Evolutionary conservation across 2,797 vertebrate genomes (phyloP), one percentile per base, ranked within the genome.

Genomic region (Gymnothorax reevesii): DNA sequence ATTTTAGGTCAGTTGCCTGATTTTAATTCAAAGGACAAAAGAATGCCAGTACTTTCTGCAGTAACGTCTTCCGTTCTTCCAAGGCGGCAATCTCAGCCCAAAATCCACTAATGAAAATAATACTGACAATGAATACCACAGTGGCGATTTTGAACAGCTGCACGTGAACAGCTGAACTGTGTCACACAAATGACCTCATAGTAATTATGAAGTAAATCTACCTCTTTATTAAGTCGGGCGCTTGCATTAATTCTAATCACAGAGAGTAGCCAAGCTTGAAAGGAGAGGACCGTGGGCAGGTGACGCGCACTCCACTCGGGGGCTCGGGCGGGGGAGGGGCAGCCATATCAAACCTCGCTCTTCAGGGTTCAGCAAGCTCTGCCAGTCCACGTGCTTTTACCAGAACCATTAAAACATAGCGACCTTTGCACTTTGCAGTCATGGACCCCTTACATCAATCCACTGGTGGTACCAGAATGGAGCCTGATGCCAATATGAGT

Each of bases 171-270:
- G 82, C 33, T 80, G 87, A 90, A 88, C 86, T 85, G 57, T 87
- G 89, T 92, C 91, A 88, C 90, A 91, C 89, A 90, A 88, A 88
- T 86, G 88, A 91, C 92, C 93, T 92, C 90, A 93, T 90, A 91
- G 92, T 93, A 92, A 94, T 93, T 90, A 93, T 87, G 87, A 91
- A 90, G 87, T 82, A 86, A 89, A 90, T 88, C 91, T 92, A 88
- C 75, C 91, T 91, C 90, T 92, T 90, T 89, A 92, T 93, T 93
- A 93, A 93, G 94, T 91, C 93, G 90, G 89, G 87, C 54, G 69
- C 88, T 85, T 88, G 91, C 91, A 94, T 94, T 94, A 90, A 95
- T 94, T 93, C 90, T 94, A 94, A 95, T 95, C 93, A 94, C 92
- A 17, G 71, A 82, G 92, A 90, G 91, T 89, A 94, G 92, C 90